Base-by-base conservation (phyloP, 2,113 vertebrate species). In the Perca fluviatilis region DNA sequence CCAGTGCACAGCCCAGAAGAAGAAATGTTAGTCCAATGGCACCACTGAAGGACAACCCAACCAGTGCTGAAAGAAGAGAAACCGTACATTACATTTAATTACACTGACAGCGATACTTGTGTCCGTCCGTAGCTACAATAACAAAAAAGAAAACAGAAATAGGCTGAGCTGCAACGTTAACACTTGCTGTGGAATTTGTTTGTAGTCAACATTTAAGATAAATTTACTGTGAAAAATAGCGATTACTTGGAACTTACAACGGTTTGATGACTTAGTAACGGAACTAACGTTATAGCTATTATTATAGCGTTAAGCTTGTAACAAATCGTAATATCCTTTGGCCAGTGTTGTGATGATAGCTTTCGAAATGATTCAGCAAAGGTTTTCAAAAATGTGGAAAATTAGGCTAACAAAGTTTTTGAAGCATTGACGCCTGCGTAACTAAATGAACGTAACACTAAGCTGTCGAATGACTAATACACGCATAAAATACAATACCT, bases 1-100 rank as follows among this genome's bases (percentile, higher is more conserved):
- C 96, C 93, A 99, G 89, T 74, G 95, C 98, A 94, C 98, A 99
- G 83, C 97, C 97, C 93, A 99, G 93, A 90, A 99, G 96, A 23
- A 99, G 97, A 91, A 99, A 98, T 0, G 98, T 99, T 82, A 99
- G 92, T 23, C 98, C 98, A 74, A 99, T 97, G 83, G 97, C 98
- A 54, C 98, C 98, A 80, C 96, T 98, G 91, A 99, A 99, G 40
- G 98, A 99, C 81, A 99, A 93, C 0, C 91, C 97, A 76, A 99
- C 97, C 61, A 99, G 95, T 88, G 97, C 98, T 99, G 93, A 61
- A 92, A 86, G 23, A 86, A 80, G 69, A 83, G 67, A 51, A 16
- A 74, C 49, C 80, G 7, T 19, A 27, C 13, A 47, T 21, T 36
- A 54, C 4, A 5, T 13, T 33, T n/a, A 11, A 54, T 51, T 1